Percentiles rank a stretch among this genome's conserved stretches.
These are phyloP conservation scores for Apoda limacodes DNA, from an alignment of 2,888 invertebrate genomes.

Conservation along the genomic window DNA sequence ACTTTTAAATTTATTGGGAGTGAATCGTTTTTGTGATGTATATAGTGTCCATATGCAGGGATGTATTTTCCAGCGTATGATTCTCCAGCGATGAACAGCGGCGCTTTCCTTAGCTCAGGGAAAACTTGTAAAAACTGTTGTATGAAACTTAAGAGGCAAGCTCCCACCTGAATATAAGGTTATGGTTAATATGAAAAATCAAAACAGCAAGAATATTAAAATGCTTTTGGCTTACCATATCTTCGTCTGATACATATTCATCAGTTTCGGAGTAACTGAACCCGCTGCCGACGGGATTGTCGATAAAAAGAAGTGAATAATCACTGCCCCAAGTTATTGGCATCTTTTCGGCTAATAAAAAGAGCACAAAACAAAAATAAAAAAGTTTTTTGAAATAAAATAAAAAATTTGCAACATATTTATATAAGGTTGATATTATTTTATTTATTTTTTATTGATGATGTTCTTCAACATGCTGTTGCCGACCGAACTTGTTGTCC, in stretches of 20 bases:
- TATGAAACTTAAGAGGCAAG: conserved; percentile 60
- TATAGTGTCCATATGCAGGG: conserved; percentile 60
- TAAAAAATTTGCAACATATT: no score
- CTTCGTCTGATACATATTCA: conserved; percentile 64
- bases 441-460: no score
- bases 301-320: conserved; percentile 72
- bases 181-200: no score
- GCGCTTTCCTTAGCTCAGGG: conserved; percentile 56
- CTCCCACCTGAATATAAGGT: no score
- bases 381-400: no score
- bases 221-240: no score
- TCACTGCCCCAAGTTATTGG: conserved; percentile 72
- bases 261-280: conserved; percentile 72
- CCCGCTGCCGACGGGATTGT: conserved; percentile 75
- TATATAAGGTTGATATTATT: no score
- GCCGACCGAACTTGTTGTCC: no score
- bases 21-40: conserved; percentile 58
- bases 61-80: conserved; percentile 71
- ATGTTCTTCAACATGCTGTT: no score
- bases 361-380: no score
- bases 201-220: no score
- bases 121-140: conserved; percentile 73
- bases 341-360: no score
- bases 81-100: conserved; percentile 73
- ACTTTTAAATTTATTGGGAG: conserved; percentile 41